Base-by-base conservation (phyloP, 2,797 vertebrate species). In the Brachymystax lenok region DNA sequence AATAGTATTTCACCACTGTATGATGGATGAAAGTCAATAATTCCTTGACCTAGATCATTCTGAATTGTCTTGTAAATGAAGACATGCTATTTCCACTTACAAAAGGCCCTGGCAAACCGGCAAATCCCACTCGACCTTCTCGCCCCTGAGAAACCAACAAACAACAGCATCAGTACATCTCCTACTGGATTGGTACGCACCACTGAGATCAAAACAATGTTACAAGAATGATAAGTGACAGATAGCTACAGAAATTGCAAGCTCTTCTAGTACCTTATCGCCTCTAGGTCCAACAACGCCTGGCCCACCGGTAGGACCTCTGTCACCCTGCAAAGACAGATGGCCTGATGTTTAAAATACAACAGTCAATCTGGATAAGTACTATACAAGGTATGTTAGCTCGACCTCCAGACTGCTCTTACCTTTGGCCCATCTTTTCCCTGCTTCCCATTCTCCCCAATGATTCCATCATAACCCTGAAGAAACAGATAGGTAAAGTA, bases 351-450 rank as follows among this genome's bases (percentile, higher is more conserved):
- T 52, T 63, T 19, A 73, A 3, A 0, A n/a, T 35, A 35, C 2
- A 77, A 21, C 2, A 24, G 0, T 0, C 50, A 7, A 30, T 3
- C 64, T 3, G 17, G 63, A 63, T 5, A 68, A 21, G 8, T 24
- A 63, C n/a, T 63, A 1, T 24, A 21, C 59, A 61, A 61, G 21
- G 40, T 46, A 46, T 46, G 40, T 10, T 46, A 46, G 5, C 17
- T 74, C 78, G 33, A 10, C 75, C 1, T 19, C 46, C 71, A 77
- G 21, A 12, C 21, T n/a, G 46, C 27, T 77, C 8, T 63, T 17
- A 95, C 95, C 93, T 94, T 95, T 0, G 51, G 69, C 27, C 95
- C 95, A 70, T 95, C 93, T 69, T 79, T 85, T 69, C 95, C 95
- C 70, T 89, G 92, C 72, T 86, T 92, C 14, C 93, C 95, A 10